These are phyloP conservation scores for Corythoichthys haematopterus DNA, from an alignment of 2,113 vertebrate species.

Conservation along the genomic window DNA sequence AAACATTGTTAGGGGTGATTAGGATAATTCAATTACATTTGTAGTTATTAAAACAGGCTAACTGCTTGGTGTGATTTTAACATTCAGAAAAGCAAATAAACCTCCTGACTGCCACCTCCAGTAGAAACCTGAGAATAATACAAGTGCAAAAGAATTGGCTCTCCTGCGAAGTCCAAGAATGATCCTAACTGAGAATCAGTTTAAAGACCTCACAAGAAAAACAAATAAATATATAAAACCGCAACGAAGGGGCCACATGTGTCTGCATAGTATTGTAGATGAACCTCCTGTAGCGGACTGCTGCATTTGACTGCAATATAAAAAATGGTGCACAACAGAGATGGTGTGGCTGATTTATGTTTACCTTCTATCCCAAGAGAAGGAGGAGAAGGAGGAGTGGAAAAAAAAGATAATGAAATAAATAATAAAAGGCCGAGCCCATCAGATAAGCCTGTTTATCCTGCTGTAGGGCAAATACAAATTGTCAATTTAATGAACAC, in stretches of 20 bases:
- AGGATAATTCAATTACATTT: slow-evolving; percentile 36
- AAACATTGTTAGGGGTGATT: slow-evolving; percentile 40
- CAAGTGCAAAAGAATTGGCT: slow-evolving; percentile 7
- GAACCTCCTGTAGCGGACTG: slow-evolving; percentile 52
- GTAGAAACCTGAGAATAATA: slow-evolving; percentile 2
- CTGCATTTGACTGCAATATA: slow-evolving; percentile 66
- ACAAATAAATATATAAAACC: slow-evolving; percentile 38
- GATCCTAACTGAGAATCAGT: slow-evolving; percentile 32
- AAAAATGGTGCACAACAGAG: slow-evolving; percentile 62
- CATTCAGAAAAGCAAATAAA: slow-evolving; percentile 36
- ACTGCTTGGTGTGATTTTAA: slow-evolving; percentile 30
- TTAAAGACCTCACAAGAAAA: slow-evolving; percentile 48
- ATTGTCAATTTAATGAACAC: slow-evolving; percentile 79
- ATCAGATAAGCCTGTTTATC: slow-evolving; percentile 75
- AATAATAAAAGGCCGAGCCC: slow-evolving; percentile 66
- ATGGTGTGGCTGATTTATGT: slow-evolving; percentile 67
- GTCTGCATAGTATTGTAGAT: slow-evolving; percentile 46
- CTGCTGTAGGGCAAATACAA: slow-evolving; percentile 74
- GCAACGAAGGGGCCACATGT: slow-evolving; percentile 54
- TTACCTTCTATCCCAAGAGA: slow-evolving; percentile 69
- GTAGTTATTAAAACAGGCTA: slow-evolving; percentile 38
- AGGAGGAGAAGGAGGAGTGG: slow-evolving; percentile 27
- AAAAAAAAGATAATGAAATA: slow-evolving; percentile 67
- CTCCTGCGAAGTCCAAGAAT: slow-evolving; percentile 21
- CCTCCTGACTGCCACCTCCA: slow-evolving; percentile 19